Base-by-base conservation (phyloP, 2,888 invertebrate species). In the Ophion obscuratus region DNA sequence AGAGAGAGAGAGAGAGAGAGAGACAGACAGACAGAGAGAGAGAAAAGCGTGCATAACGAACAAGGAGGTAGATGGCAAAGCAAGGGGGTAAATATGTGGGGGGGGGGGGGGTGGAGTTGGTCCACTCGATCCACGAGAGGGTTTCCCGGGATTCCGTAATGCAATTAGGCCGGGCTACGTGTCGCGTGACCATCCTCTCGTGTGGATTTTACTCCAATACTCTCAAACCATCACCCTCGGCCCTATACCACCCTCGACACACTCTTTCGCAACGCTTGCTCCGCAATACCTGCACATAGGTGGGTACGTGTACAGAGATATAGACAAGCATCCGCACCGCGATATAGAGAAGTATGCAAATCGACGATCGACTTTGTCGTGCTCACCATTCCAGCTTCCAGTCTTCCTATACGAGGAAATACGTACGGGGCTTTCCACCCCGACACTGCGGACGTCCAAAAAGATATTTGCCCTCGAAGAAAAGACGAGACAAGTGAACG, bases 81-180 rank as follows among this genome's bases (percentile, higher is more conserved):
- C n/a, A 57, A 59, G 70, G 57, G 61, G 31, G 40, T 17, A 2
- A 47, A 14, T 14, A 17, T 3, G 5, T 0, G 53, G 53, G 53
- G 3, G n/a, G n/a, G n/a, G n/a, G n/a, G n/a, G n/a, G n/a, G n/a
- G n/a, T n/a, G n/a, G n/a, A n/a, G 53, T 53, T 10, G 31, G 76
- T 20, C 47, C 80, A 66, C 73, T 80, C 80, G 64, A 47, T 73
- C 62, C 40, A 40, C 53, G 79, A 84, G 70, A 68, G 73, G 62
- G 47, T 47, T 82, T 64, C 59, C 68, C 76, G 74, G 88, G 82
- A 87, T 88, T 88, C 73, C 61, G 85, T 88, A 88, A 87, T 87
- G 87, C 86, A 88, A 88, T 88, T 88, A 88, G 87, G 78, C 81
- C 80, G 75, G 75, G 82, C 78, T 79, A 85, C 85, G 86, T 88